Base-by-base conservation (phyloP, 2,888 invertebrate genomes). In the Oscheius onirici region DNA sequence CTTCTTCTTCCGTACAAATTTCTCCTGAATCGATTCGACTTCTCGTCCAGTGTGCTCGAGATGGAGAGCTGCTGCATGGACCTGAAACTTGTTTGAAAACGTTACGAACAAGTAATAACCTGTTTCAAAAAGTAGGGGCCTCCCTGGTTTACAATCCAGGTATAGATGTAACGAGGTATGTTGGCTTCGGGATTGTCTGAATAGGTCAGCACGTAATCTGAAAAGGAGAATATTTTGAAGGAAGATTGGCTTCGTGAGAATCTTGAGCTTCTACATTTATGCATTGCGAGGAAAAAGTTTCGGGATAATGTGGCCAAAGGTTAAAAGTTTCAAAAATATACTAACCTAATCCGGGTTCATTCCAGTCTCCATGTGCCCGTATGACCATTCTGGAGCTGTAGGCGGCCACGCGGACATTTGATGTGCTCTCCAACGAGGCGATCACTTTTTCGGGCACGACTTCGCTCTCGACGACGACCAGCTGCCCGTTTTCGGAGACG, bases 131-230 rank as follows among this genome's bases (percentile, higher is more conserved):
- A 82, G 65, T 80, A 73, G 28, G 85, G 89, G 8, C 83, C 83
- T 10, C 89, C 89, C 74, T 88, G 88, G 55, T 87, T 87, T 20
- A 90, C 90, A 88, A 90, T 88, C 89, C 89, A 90, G 76, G 89
- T 89, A 77, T 89, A 89, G 43, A 89, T 88, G 71, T 88, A 84
- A 34, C 87, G 80, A 0, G 90, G 90, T 73, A 90, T 88, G 68
- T 88, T 86, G 6, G 90, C 88, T 80, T 90, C 88, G 0, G 90
- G 90, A 83, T 90, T 89, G 83, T 90, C 90, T 77, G 88, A 89
- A 81, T 90, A 90, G 0, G 90, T 90, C 76, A 90, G 84, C 13
- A 90, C 88, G 83, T 90, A 90, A 77, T 90, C 89, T 77, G 69
- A 75, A 68, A 8, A 15, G n/a, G 46, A 22, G 15, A 52, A 52